Evolutionary conservation across 2,888 invertebrate genomes (phyloP).

Genomic region (Caenorhabditis wallacei): DNA sequence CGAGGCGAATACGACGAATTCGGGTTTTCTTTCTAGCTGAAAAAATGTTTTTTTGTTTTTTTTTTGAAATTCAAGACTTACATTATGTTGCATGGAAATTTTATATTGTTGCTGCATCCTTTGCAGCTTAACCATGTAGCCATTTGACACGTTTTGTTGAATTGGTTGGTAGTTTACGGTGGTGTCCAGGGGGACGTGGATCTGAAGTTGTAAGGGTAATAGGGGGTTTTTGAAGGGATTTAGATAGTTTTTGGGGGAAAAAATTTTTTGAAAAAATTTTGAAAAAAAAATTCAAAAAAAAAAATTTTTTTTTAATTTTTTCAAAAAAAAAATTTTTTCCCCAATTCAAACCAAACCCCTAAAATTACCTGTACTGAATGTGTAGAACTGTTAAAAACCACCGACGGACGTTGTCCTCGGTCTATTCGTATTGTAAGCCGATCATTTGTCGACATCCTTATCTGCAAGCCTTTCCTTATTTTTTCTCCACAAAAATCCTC

Average conservation of each 20-base stretch:
- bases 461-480: slow-evolving; percentile 63
- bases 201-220: too few relatives aligned
- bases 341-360: too few relatives aligned
- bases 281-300: slow-evolving; percentile 1
- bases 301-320: too few relatives aligned
- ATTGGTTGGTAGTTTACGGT: slow-evolving; percentile 71
- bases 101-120: slow-evolving; percentile 75
- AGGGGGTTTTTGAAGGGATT: neutral
- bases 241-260: too few relatives aligned
- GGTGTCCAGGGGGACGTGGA: slow-evolving; percentile 68
- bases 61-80: slow-evolving; percentile 20
- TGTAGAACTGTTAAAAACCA: slow-evolving; percentile 51
- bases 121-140: slow-evolving; percentile 67
- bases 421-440: slow-evolving; percentile 70
- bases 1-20: slow-evolving; percentile 70
- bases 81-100: slow-evolving; percentile 69
- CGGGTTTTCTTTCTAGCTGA: slow-evolving; percentile 73
- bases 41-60: slow-evolving; percentile 34
- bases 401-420: slow-evolving; percentile 64
- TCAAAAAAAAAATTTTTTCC: too few relatives aligned
- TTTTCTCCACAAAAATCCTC: too few relatives aligned
- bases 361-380: slow-evolving; percentile 59
- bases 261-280: too few relatives aligned
- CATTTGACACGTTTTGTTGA: slow-evolving; percentile 62
- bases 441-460: slow-evolving; percentile 58